phyloP scores from a whole-genome alignment of 2,888 invertebrate genomes.

The Hirtodrosophila alboralis region DNA sequence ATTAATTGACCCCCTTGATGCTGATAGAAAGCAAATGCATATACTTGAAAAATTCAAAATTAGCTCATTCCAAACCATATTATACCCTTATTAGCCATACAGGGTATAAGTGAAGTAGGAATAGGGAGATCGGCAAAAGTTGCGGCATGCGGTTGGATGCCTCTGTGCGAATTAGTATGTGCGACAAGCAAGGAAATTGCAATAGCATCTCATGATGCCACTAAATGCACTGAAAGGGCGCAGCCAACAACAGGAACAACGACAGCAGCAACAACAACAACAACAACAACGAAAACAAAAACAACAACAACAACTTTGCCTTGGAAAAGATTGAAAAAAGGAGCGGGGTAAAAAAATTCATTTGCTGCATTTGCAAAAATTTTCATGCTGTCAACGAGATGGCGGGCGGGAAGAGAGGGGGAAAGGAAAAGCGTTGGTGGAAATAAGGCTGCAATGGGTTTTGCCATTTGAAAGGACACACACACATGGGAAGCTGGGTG shows the following conservation, averaged over 20 bases:
- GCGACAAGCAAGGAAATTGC: conserved; percentile 82
- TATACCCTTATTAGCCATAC: too few species aligned
- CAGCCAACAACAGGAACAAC: conserved; percentile 45
- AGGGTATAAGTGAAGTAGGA: neutral
- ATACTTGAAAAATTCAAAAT: too few species aligned
- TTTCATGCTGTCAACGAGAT: conserved; percentile 53
- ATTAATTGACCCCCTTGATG: too few species aligned
- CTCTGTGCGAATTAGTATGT: conserved; percentile 78
- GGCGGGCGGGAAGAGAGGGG: conserved; percentile 1
- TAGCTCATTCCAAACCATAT: too few species aligned
- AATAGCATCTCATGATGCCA: conserved; percentile 79
- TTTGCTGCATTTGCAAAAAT: conserved; percentile 80
- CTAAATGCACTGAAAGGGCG: conserved; percentile 73
- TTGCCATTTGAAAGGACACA: conserved; percentile 56
- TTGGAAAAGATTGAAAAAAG: conserved; percentile 49
- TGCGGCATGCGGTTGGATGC: conserved; percentile 58
- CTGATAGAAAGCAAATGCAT: too few species aligned
- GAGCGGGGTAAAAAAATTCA: conserved; percentile 71
- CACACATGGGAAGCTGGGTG: conserved; percentile 37
- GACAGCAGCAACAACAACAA: conserved; percentile 17
- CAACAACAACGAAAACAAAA: conserved; percentile 17
- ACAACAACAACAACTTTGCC: conserved; percentile 22
- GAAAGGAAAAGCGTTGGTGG: conserved; percentile 4
- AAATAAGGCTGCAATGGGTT: conserved; percentile 17
- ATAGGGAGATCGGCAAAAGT: conserved; percentile 5